These are phyloP conservation scores for Huso huso DNA, from an alignment of 2,797 vertebrate genomes.

Conservation along the genomic window DNA sequence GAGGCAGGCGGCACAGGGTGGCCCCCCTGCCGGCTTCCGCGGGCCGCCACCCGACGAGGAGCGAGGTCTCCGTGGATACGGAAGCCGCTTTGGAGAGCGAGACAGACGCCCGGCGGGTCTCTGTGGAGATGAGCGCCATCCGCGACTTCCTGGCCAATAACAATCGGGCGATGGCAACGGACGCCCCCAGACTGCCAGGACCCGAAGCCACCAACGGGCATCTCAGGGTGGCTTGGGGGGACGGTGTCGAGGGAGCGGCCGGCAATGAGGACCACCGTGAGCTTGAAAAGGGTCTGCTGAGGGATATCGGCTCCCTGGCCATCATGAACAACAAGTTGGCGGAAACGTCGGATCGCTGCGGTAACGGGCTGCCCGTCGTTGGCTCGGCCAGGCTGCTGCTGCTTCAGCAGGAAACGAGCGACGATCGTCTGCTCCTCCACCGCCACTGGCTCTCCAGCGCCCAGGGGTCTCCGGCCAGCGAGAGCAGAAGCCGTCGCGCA, in stretches of 20 bases:
- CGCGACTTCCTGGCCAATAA: neutral
- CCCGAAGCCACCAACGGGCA: neutral
- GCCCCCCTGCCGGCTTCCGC: neutral
- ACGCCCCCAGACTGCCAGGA: neutral
- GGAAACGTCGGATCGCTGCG: neutral
- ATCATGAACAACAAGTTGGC: slow-evolving; percentile 1
- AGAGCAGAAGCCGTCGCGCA: neutral
- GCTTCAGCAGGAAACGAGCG: neutral
- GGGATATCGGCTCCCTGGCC: neutral
- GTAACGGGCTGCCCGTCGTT: neutral
- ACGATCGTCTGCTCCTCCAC: neutral
- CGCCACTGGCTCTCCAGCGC: neutral
- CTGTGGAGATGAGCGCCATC: neutral
- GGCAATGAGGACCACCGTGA: neutral
- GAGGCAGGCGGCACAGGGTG: neutral
- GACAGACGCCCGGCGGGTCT: neutral
- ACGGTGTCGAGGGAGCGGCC: neutral
- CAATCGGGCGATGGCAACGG: neutral
- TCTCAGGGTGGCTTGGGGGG: neutral
- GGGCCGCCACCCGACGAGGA: neutral
- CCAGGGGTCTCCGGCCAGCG: neutral
- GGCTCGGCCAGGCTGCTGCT: neutral
- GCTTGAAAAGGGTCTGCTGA: neutral
- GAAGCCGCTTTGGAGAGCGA: neutral
- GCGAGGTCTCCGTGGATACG: neutral